Percentiles rank a stretch among this genome's conserved stretches.
Conservation (phyloP, 2,113 vertebrate genomes). For the Ophthalmotilapia sp. region DNA sequence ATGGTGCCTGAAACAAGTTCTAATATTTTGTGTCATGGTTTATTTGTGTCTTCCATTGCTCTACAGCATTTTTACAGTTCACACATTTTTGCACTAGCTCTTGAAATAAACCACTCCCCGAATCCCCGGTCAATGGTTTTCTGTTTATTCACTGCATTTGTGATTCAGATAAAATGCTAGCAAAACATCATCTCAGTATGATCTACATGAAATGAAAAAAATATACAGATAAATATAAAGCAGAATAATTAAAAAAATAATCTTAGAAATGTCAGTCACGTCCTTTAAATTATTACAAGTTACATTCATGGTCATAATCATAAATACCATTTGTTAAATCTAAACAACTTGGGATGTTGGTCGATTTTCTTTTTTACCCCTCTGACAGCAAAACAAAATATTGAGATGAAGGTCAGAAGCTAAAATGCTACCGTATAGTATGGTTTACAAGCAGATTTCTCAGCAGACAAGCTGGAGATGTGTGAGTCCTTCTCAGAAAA, state of each 20-base stretch:
- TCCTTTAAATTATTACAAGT: neutral
- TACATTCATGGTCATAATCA: neutral
- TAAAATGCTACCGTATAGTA: neutral
- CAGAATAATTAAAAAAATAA: neutral
- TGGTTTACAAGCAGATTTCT: neutral
- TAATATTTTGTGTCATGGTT: neutral
- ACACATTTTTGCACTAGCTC: conserved; percentile 28
- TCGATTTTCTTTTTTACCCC: neutral
- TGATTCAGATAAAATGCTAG: neutral
- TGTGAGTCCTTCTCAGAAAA: conserved; percentile 73
- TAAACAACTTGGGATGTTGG: neutral
- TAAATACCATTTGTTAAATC: neutral
- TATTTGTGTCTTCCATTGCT: neutral
- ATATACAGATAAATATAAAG: conserved; percentile 18
- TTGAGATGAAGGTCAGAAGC: neutral
- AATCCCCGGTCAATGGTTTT: neutral
- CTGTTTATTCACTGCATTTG: conserved; percentile 15
- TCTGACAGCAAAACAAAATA: neutral
- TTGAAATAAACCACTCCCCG: conserved; percentile 40
- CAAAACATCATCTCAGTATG: neutral
- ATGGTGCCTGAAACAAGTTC: neutral
- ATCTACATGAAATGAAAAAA: neutral
- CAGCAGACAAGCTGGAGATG: neutral
- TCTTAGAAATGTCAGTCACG: neutral
- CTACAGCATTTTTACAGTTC: neutral